Conservation (phyloP, 2,113 vertebrate species). For the Brienomyrus longianalis region DNA sequence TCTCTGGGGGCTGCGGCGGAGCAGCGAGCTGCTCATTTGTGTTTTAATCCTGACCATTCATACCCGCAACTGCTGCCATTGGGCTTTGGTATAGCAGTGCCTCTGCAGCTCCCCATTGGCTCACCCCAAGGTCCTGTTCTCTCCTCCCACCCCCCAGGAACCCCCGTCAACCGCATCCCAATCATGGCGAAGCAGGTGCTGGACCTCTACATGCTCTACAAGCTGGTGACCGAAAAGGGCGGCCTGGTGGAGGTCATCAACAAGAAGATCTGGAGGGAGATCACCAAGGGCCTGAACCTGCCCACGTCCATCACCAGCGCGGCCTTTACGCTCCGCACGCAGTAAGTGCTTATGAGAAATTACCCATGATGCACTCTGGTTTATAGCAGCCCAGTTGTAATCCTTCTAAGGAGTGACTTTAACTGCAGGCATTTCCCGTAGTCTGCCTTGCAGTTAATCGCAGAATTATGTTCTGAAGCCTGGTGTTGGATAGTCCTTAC, state of each 20-base stretch:
- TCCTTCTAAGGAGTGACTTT: neutral
- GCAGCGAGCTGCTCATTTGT: neutral
- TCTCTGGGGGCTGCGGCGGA: neutral
- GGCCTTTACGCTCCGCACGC: conserved; percentile 92
- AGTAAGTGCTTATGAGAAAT: conserved; percentile 66
- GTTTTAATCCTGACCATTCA: neutral
- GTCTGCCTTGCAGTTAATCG: neutral
- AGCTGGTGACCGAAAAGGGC: neutral
- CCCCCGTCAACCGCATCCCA: conserved; percentile 93
- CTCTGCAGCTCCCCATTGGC: too few relatives aligned
- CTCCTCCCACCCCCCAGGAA: conserved; percentile 57
- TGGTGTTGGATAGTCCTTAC: neutral
- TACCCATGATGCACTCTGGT: neutral
- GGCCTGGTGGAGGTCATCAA: neutral
- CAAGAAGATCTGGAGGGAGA: conserved; percentile 89
- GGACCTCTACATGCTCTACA: neutral
- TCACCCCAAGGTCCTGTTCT: too few relatives aligned
- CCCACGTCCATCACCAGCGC: conserved; percentile 63
- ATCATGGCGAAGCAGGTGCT: conserved; percentile 98
- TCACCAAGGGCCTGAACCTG: conserved; percentile 90
- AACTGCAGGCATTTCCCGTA: neutral
- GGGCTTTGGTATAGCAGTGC: too few relatives aligned
- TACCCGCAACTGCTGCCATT: too few relatives aligned
- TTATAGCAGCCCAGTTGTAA: neutral
- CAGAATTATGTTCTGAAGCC: neutral